Conservation (phyloP, 2,113 vertebrate species). For the Chascanopsetta lugubris region DNA sequence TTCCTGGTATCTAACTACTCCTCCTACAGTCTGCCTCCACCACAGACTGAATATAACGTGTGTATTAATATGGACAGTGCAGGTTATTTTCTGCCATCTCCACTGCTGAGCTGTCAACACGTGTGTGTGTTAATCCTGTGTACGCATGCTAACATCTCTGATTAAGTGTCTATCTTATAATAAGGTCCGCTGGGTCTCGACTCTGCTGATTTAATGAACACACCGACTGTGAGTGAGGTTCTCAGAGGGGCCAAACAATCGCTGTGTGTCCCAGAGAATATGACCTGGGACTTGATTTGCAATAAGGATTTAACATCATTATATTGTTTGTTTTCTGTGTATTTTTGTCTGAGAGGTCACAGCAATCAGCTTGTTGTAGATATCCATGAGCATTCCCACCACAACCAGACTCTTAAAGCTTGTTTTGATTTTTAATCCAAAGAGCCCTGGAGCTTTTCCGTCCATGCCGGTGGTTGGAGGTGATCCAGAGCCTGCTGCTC, state of each 20-base stretch:
- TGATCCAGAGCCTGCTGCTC: constrained; percentile 31
- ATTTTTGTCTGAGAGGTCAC: too few relatives aligned
- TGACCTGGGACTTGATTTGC: constrained; percentile 9
- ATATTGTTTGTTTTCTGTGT: too few relatives aligned
- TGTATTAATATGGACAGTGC: neutral
- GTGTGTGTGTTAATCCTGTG: constrained; percentile 10
- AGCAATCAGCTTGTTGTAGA: neutral
- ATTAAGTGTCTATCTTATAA: constrained; percentile 64
- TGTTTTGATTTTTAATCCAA: constrained; percentile 35
- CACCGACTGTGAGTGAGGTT: constrained; percentile 25
- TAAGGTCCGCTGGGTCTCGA: constrained; percentile 46
- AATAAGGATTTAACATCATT: too few relatives aligned
- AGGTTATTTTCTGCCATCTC: neutral
- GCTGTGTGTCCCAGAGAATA: constrained; percentile 31
- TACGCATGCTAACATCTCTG: constrained; percentile 19
- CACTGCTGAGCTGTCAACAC: neutral
- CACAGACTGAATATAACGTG: neutral
- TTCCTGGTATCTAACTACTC: neutral
- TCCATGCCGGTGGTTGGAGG: constrained; percentile 18
- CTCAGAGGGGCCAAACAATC: constrained; percentile 26
- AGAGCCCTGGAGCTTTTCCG: constrained; percentile 34
- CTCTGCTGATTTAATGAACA: constrained; percentile 67
- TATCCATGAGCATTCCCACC: constrained; percentile 1
- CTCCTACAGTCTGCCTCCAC: neutral
- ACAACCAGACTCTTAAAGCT: neutral